These are phyloP conservation scores for Hozukius guyotensis DNA, from an alignment of 2,797 vertebrate genomes.

Conservation along the genomic window DNA sequence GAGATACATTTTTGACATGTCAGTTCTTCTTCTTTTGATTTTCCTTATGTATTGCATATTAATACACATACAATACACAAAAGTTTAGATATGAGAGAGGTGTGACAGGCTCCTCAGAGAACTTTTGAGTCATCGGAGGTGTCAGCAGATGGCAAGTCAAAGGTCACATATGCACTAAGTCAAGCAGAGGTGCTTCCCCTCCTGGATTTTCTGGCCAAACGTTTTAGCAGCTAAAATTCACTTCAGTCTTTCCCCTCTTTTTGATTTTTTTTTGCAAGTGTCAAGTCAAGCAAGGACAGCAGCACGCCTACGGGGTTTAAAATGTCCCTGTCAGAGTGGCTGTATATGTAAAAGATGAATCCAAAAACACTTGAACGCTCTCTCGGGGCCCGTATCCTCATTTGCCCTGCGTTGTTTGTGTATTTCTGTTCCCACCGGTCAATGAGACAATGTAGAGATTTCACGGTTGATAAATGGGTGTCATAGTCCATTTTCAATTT, in stretches of 20 bases:
- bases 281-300: slow-evolving; percentile 1
- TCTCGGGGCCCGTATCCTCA: not conserved
- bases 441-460: slow-evolving; percentile 1
- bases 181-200: not conserved
- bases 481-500: slow-evolving; percentile 5
- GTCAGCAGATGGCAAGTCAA: not conserved
- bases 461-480: slow-evolving; percentile 17
- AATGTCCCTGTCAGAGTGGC: not conserved
- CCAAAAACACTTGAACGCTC: not conserved
- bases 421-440: not conserved
- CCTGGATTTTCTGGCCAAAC: not conserved
- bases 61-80: not conserved
- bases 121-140: not conserved
- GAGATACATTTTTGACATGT: not conserved
- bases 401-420: not conserved
- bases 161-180: not conserved
- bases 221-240: not conserved
- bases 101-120: not conserved
- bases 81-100: not conserved
- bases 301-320: not conserved
- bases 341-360: not conserved
- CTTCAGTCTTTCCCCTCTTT: not conserved
- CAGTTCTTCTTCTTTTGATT: not conserved
- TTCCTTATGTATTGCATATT: not conserved
- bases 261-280: not conserved